Evolutionary conservation across 1,140 invertebrate genomes (phyloP).

Genomic region (Galendromus occidentalis): DNA sequence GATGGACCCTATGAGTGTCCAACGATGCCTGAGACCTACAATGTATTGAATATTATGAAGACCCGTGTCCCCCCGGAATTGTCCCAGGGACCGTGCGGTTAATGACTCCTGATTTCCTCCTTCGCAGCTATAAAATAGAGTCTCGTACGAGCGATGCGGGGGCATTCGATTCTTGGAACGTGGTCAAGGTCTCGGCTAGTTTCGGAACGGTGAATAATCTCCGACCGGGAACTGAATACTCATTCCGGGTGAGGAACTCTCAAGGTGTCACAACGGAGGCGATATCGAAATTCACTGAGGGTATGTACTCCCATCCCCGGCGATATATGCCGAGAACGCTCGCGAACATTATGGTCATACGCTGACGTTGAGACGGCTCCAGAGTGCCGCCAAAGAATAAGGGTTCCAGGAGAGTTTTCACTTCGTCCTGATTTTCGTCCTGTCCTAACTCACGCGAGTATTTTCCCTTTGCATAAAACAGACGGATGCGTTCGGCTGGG

Average conservation of each 20-base stretch:
- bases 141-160: background rate
- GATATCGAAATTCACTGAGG: conserved; percentile 22
- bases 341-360: background rate
- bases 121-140: conserved; percentile 20
- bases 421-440: background rate
- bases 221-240: conserved; percentile 22
- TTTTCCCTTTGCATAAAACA: conserved; percentile 13
- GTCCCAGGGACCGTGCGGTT: background rate
- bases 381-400: background rate
- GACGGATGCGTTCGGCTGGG: conserved; percentile 26
- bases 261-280: conserved; percentile 22
- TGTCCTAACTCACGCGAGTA: background rate
- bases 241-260: conserved; percentile 21
- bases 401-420: background rate
- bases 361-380: background rate
- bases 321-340: background rate
- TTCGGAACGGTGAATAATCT: conserved; percentile 21
- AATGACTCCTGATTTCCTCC: background rate
- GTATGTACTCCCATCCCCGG: conserved; percentile 14
- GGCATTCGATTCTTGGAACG: background rate
- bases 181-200: background rate
- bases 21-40: conserved; percentile 13
- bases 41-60: conserved; percentile 20
- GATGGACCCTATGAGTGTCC: no score
- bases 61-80: conserved; percentile 1